Percentiles rank a stretch among this genome's conserved stretches.
Conservation (phyloP, 2,888 invertebrate species). For the Volucella bombylans region DNA sequence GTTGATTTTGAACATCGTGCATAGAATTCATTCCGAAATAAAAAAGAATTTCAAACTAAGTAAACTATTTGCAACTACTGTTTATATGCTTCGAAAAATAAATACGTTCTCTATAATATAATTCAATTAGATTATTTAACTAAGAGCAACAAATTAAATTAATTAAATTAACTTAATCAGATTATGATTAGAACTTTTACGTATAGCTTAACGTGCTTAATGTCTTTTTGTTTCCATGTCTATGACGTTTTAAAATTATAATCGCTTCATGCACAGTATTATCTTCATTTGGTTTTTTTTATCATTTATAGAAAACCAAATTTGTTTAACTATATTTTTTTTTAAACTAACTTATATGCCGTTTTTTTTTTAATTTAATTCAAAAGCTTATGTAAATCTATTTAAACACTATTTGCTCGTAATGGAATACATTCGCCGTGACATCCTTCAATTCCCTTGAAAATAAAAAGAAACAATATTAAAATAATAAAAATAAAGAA, state of each 20-base stretch:
- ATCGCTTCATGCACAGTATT: constrained; percentile 66
- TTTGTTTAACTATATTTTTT: constrained; percentile 24
- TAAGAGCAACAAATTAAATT: constrained; percentile 40
- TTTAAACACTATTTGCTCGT: constrained; percentile 85
- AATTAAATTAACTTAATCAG: constrained; percentile 52
- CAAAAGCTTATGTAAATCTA: constrained; percentile 59
- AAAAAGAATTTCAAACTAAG: constrained; percentile 58
- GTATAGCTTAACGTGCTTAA: constrained; percentile 71
- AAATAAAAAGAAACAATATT: constrained; percentile 77
- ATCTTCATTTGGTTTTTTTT: constrained; percentile 31
- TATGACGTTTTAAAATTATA: constrained; percentile 59
- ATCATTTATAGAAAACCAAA: constrained; percentile 14
- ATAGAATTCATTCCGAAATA: constrained; percentile 68
- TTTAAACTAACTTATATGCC: constrained; percentile 9
- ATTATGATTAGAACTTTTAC: constrained; percentile 25
- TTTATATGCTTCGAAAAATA: constrained; percentile 52
- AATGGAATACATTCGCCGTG: constrained; percentile 86
- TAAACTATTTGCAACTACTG: constrained; percentile 64
- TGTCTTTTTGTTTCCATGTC: constrained; percentile 71
- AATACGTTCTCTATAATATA: constrained; percentile 32
- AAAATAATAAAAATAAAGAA: constrained; percentile 76
- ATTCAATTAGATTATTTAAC: constrained; percentile 43
- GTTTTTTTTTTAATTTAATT: constrained; percentile 41
- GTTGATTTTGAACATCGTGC: constrained; percentile 67
- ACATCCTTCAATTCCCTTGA: constrained; percentile 83